Percentiles rank a stretch among this genome's conserved stretches.
Conservation (phyloP, 2,888 invertebrate species). For the Ectropis crepuscularia region DNA sequence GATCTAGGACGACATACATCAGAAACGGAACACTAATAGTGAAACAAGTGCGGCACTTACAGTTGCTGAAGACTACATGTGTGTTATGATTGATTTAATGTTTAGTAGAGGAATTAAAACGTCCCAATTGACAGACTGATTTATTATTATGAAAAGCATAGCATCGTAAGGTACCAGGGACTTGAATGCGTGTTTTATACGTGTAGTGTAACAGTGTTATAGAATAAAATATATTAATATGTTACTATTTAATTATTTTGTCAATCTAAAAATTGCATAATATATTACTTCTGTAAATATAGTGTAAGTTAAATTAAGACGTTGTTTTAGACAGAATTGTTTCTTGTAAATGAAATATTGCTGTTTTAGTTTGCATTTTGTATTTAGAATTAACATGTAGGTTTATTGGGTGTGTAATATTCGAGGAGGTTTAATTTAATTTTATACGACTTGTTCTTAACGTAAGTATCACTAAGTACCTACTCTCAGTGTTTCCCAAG, state of each 20-base stretch:
- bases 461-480: conserved; percentile 81
- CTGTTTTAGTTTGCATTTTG: conserved; percentile 85
- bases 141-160: conserved; percentile 73
- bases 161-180: conserved; percentile 79
- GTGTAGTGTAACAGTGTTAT: conserved; percentile 80
- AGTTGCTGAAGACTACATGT: conserved; percentile 64
- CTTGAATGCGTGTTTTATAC: conserved; percentile 84
- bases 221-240: conserved; percentile 77
- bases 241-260: conserved; percentile 78
- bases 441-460: conserved; percentile 77
- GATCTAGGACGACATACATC: too few species aligned
- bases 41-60: conserved; percentile 63
- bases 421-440: conserved; percentile 73
- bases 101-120: conserved; percentile 83
- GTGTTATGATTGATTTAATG: conserved; percentile 79
- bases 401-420: conserved; percentile 73
- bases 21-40: conserved; percentile 33
- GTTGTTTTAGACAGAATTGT: conserved; percentile 81
- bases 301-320: conserved; percentile 70
- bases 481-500: conserved; percentile 84
- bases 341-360: conserved; percentile 82
- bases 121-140: conserved; percentile 85
- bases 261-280: conserved; percentile 80
- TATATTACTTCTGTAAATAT: conserved; percentile 84
- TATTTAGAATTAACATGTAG: conserved; percentile 76